Base-by-base conservation (phyloP, 1,140 invertebrate species). In the Cardiocondyla obscurior region DNA sequence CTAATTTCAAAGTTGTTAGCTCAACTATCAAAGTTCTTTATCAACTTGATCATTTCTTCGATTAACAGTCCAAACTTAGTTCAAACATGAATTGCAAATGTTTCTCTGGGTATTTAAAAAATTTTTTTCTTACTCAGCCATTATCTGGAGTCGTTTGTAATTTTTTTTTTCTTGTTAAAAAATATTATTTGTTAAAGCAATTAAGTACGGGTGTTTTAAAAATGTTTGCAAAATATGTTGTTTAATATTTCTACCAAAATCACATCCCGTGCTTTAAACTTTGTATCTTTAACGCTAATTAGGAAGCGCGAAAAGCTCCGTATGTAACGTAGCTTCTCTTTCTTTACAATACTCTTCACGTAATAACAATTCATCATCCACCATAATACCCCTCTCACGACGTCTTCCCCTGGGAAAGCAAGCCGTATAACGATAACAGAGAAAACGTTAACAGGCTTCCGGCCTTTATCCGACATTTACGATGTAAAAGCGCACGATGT, bases 401-500 rank as follows among this genome's bases (percentile, higher is more conserved):
- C 33, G 16, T 25, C 12, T 55, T 55, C 46, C 2, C 3, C 12
- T 53, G 36, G 12, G 12, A 65, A 60, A n/a, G 30, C 49, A 33
- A 39, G 19, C 36, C 30, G 12, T 62, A 22, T 7, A n/a, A 30
- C 19, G 42, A 16, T 44, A 16, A 77, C 60, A 5, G 58, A 10
- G 44, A 51, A n/a, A 49, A 77, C 30, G 58, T 64, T 76, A 76
- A 64, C 62, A n/a, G 36, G 12, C 22, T 79, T 79, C 49, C 28
- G 19, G 36, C 3, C 46, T n/a, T 79, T 79, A 69, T 53, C 36
- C 62, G 62, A 36, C 22, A 42, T 53, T 53, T 46, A 67, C 46
- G 44, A 51, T 12, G 39, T 53, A 46, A 76, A 76, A 49, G 73
- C 42, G 30, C 46, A 22, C 60, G 14, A 77, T n/a, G n/a, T n/a